Evolutionary conservation across 2,113 vertebrate species (phyloP).

Genomic region (Malurus alboscapulatus): DNA sequence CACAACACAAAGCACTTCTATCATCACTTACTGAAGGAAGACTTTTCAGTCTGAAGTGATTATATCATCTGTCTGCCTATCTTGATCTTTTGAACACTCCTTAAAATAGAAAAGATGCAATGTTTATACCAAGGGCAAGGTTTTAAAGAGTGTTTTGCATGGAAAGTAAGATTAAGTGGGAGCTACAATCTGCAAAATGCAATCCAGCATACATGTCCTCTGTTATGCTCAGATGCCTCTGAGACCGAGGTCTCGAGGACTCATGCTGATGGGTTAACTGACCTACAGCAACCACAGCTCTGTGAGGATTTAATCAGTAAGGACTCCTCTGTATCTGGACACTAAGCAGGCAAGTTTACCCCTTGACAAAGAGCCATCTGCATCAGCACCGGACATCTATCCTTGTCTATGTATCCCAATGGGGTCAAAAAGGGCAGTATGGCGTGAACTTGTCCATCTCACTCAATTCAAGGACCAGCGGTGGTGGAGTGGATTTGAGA

Average conservation of each 20-base stretch:
- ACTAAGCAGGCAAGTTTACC: not conserved
- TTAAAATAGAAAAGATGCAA: not conserved
- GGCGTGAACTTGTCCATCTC: not conserved
- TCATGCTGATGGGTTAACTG: not conserved
- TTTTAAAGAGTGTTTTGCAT: not conserved
- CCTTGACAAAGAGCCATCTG: not conserved
- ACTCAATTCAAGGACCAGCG: not conserved
- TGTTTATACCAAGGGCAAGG: not conserved
- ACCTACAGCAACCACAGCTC: not conserved
- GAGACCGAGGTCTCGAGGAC: not conserved
- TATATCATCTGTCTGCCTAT: not conserved
- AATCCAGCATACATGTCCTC: not conserved
- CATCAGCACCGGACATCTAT: accelerated
- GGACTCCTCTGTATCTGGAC: not conserved
- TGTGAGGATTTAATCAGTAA: not conserved
- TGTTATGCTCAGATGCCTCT: not conserved
- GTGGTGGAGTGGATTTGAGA: not conserved
- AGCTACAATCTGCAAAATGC: not conserved
- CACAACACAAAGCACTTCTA: not conserved
- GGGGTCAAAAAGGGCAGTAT: not conserved
- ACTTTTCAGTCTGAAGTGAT: not conserved
- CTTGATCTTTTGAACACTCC: not conserved
- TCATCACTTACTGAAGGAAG: not conserved
- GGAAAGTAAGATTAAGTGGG: not conserved
- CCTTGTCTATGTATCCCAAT: accelerated